A percentile compares a stretch with the other conserved stretches of the same genome.
Evolutionary conservation across 2,888 invertebrate species (phyloP).

Genomic region (Trachelus iudaicus): DNA sequence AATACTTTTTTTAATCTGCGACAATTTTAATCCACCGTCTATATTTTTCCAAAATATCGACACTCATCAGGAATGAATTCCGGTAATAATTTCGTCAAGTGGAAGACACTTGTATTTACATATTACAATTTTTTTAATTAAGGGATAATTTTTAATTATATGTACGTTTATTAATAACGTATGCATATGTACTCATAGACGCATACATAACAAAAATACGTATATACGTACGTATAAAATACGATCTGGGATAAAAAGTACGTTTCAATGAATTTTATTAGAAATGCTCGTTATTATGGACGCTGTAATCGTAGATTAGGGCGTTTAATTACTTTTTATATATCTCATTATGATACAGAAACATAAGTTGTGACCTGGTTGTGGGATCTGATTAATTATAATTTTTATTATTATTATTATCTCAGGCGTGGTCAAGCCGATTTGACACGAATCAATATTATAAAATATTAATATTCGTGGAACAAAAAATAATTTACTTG

Average conservation of each 20-base stretch:
- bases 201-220: not conserved
- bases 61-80: not conserved
- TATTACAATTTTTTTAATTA: not conserved
- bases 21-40: not conserved
- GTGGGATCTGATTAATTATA: conserved; percentile 45
- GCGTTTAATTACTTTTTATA: conserved; percentile 20
- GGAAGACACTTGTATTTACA: not conserved
- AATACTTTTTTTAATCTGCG: not conserved
- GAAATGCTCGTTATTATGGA: not conserved
- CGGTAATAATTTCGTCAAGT: not conserved
- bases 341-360: conserved; percentile 16
- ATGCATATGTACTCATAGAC: no score
- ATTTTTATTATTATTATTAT: not conserved
- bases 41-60: not conserved
- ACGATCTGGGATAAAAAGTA: not conserved
- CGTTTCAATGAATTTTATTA: not conserved
- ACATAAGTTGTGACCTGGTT: conserved; percentile 39
- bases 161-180: no score
- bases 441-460: not conserved
- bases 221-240: no score
- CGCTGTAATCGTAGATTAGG: conserved; percentile 20
- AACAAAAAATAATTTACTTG: not conserved
- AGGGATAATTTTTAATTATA: not conserved
- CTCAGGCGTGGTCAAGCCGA: not conserved
- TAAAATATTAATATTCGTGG: not conserved